A percentile compares a stretch with the other conserved stretches of the same genome.
Evolutionary conservation across 2,113 vertebrate species (phyloP).

Genomic region (Eudyptes chrysolophus): DNA sequence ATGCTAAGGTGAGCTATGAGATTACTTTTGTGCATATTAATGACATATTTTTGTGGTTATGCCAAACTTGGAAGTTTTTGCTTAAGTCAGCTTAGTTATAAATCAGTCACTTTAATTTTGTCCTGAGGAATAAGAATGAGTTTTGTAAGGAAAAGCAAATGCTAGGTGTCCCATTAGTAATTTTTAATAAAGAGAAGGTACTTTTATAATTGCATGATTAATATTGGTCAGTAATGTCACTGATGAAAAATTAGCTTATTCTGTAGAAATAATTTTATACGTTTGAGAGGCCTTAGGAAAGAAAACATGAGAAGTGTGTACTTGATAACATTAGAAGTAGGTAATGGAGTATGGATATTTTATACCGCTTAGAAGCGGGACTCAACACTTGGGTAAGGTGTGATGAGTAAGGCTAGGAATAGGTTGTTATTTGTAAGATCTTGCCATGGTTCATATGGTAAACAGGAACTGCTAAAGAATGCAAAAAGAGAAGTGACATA

Average conservation of each 20-base stretch:
- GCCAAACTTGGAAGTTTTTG: neutral
- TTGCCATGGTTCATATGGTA: neutral
- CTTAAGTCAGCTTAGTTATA: neutral
- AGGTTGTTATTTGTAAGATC: neutral
- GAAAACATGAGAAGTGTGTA: neutral
- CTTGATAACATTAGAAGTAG: neutral
- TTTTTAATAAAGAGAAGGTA: neutral
- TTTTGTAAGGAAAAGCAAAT: neutral
- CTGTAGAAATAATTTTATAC: neutral
- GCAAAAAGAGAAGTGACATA: neutral
- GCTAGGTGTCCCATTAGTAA: neutral
- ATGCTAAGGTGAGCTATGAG: neutral
- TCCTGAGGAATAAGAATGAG: neutral
- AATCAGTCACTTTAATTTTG: neutral
- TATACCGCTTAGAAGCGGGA: neutral
- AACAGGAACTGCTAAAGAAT: constrained; percentile 16
- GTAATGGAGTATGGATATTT: neutral
- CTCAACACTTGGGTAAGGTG: neutral
- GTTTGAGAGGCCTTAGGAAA: neutral
- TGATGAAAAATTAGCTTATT: neutral
- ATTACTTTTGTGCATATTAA: neutral
- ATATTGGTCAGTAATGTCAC: neutral
- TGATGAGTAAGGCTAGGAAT: neutral
- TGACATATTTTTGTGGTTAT: neutral
- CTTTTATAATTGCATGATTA: neutral